These are phyloP conservation scores for Hypercompe scribonia DNA, from an alignment of 2,888 invertebrate genomes.

Conservation along the genomic window DNA sequence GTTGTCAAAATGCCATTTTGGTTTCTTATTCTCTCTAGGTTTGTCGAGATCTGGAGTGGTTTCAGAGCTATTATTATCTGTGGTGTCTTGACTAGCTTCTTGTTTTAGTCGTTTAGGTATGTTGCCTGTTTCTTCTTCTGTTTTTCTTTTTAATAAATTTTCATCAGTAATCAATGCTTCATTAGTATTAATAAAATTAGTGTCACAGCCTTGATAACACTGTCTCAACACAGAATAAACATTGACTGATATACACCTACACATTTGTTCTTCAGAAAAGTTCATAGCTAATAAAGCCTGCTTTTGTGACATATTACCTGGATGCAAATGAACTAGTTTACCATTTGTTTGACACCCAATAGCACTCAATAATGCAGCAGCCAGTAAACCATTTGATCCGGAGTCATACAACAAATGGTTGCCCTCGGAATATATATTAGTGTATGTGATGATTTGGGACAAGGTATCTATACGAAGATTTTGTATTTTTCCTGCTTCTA, in stretches of 20 bases:
- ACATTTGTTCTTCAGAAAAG: conserved; percentile 89
- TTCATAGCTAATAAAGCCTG: conserved; percentile 93
- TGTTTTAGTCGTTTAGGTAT: conserved; percentile 68
- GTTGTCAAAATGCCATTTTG: conserved; percentile 90
- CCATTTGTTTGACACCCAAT: conserved; percentile 89
- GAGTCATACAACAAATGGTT: conserved; percentile 95
- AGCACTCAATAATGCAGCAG: conserved; percentile 93
- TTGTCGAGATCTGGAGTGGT: conserved; percentile 20
- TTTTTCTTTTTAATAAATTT: conserved; percentile 69
- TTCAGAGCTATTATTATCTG: conserved; percentile 13
- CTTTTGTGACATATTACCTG: conserved; percentile 93
- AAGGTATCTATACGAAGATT: conserved; percentile 95
- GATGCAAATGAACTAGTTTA: conserved; percentile 91
- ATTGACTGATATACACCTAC: conserved; percentile 91
- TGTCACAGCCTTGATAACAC: conserved; percentile 87
- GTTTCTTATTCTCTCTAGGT: conserved; percentile 77
- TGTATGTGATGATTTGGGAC: conserved; percentile 94
- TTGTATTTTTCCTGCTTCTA: conserved; percentile 91
- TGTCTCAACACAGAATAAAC: conserved; percentile 91
- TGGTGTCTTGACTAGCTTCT: conserved; percentile 33
- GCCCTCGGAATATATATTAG: conserved; percentile 93
- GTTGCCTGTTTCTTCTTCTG: conserved; percentile 53
- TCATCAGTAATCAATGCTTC: conserved; percentile 45
- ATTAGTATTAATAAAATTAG: conserved; percentile 52
- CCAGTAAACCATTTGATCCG: conserved; percentile 93